These are phyloP conservation scores for Tridacna crocea DNA, from an alignment of 2,888 invertebrate genomes.

Conservation along the genomic window DNA sequence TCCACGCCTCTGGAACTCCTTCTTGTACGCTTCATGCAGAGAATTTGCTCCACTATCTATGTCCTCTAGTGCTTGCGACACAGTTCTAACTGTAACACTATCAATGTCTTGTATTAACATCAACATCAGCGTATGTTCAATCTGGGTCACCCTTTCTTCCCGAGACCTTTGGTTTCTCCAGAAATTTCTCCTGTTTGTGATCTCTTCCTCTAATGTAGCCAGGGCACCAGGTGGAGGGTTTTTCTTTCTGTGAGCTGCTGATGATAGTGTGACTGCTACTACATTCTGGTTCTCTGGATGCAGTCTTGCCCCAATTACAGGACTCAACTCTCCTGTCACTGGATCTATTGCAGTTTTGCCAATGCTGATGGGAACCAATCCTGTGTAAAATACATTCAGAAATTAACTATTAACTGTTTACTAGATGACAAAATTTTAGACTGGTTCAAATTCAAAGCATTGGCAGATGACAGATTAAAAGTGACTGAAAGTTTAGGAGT, in stretches of 20 bases:
- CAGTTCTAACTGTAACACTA: conserved; percentile 66
- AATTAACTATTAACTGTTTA: too few relatives aligned
- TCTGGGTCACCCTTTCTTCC: conserved; percentile 75
- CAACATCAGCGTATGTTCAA: conserved; percentile 74
- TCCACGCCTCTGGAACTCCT: conserved; percentile 79
- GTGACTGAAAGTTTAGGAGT: too few relatives aligned
- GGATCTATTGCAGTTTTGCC: conserved; percentile 80
- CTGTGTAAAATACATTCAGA: conserved; percentile 58
- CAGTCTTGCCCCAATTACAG: conserved; percentile 78
- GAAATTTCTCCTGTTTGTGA: conserved; percentile 77
- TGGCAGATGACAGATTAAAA: too few relatives aligned
- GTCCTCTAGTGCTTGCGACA: conserved; percentile 66
- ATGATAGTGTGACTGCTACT: conserved; percentile 79
- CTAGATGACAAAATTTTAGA: too few relatives aligned
- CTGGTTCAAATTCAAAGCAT: too few relatives aligned
- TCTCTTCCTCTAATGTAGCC: conserved; percentile 81
- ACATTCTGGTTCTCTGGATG: conserved; percentile 78
- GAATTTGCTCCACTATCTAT: conserved; percentile 71
- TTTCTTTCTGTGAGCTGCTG: conserved; percentile 77
- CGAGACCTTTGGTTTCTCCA: conserved; percentile 80
- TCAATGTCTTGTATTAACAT: conserved; percentile 75
- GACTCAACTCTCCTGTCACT: conserved; percentile 80
- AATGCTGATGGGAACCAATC: conserved; percentile 80
- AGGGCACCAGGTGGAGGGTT: conserved; percentile 80
- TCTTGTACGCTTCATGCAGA: conserved; percentile 74